These are phyloP conservation scores for Nasonia giraulti DNA, from an alignment of 1,140 invertebrate genomes.

Conservation along the genomic window DNA sequence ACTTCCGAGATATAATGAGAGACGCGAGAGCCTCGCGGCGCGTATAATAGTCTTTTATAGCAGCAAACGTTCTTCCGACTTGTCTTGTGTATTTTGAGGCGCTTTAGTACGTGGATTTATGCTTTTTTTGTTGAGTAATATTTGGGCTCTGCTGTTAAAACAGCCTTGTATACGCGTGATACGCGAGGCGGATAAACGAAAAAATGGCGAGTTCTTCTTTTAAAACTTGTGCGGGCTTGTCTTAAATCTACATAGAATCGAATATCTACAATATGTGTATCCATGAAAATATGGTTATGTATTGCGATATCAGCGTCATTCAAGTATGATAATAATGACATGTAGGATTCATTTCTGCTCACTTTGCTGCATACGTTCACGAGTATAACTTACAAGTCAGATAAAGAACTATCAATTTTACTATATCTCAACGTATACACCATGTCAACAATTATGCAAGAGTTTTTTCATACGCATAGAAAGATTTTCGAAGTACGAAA, in stretches of 20 bases:
- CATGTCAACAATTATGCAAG: slow-evolving; percentile 18
- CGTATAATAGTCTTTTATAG: not conserved
- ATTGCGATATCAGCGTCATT: too few species aligned
- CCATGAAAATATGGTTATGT: too few species aligned
- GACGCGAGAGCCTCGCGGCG: not conserved
- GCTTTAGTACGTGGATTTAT: not conserved
- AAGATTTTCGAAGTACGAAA: not conserved
- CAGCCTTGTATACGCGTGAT: not conserved
- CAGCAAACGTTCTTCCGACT: not conserved
- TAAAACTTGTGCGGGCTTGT: too few species aligned
- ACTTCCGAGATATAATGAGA: slow-evolving; percentile 7
- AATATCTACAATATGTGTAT: too few species aligned
- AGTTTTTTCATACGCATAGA: not conserved
- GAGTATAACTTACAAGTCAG: too few species aligned
- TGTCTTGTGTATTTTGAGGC: not conserved
- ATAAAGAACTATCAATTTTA: not conserved
- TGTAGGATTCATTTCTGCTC: too few species aligned
- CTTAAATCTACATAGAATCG: too few species aligned
- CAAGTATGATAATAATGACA: too few species aligned
- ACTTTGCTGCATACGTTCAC: too few species aligned
- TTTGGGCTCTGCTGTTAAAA: not conserved
- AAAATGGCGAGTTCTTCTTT: too few species aligned
- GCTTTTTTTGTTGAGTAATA: not conserved
- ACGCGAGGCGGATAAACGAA: too few species aligned
- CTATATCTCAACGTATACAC: not conserved